Evolutionary conservation across 2,888 invertebrate genomes (phyloP).

Genomic region (Cryptosula pallasiana): DNA sequence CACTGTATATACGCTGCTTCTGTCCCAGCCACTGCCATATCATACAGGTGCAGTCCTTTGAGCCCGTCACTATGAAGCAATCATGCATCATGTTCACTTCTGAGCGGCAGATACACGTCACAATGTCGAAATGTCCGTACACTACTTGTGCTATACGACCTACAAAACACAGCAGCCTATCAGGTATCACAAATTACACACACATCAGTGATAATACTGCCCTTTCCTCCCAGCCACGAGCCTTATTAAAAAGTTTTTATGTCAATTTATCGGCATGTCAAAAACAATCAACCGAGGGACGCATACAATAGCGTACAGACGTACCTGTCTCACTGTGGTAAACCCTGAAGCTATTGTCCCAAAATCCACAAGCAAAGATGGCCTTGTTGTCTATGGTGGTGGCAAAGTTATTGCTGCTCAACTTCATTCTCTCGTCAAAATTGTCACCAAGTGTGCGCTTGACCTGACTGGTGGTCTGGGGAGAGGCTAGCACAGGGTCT

Average conservation of each 20-base stretch:
- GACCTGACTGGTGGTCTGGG: neutral
- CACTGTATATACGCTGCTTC: slow-evolving; percentile 71
- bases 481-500: slow-evolving; percentile 5
- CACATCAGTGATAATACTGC: too few relatives aligned
- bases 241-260: too few relatives aligned
- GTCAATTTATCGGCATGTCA: too few relatives aligned
- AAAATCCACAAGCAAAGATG: slow-evolving; percentile 95
- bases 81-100: slow-evolving; percentile 96
- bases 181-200: too few relatives aligned
- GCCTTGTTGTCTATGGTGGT: slow-evolving; percentile 95
- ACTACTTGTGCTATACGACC: slow-evolving; percentile 97
- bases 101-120: slow-evolving; percentile 92
- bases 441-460: slow-evolving; percentile 90
- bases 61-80: slow-evolving; percentile 96
- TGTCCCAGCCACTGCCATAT: slow-evolving; percentile 94
- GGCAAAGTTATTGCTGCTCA: slow-evolving; percentile 90
- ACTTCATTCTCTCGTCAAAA: slow-evolving; percentile 92
- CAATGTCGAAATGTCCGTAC: slow-evolving; percentile 97
- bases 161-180: too few relatives aligned
- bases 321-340: slow-evolving; percentile 91
- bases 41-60: slow-evolving; percentile 94
- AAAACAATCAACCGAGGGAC: too few relatives aligned
- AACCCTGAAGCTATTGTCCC: slow-evolving; percentile 98
- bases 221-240: too few relatives aligned
- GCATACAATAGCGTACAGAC: too few relatives aligned